These are phyloP conservation scores for Cryptoprocta ferox DNA, from an alignment of 2,797 vertebrate species.

Conservation along the genomic window DNA sequence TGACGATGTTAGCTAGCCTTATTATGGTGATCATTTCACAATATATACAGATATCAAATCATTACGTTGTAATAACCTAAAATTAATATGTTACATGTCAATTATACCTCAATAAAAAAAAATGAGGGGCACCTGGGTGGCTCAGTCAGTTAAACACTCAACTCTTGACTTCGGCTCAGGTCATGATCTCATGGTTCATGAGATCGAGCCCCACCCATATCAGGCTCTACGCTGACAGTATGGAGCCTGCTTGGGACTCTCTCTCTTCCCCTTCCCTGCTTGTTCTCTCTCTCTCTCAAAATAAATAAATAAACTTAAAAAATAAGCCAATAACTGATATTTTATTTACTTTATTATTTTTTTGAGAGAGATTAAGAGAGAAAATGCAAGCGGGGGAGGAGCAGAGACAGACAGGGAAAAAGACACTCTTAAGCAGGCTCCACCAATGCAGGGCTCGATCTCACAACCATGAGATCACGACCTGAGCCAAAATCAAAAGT, in stretches of 20 bases:
- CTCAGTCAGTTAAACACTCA: no score
- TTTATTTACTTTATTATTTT: neutral
- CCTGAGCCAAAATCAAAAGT: neutral
- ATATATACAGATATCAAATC: neutral
- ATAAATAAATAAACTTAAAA: no score
- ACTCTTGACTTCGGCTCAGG: no score
- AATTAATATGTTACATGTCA: neutral
- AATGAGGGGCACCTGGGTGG: neutral
- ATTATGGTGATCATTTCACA: neutral
- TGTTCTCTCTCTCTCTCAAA: no score
- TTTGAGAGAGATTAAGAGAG: neutral
- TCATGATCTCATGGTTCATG: no score
- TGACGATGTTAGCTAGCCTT: neutral
- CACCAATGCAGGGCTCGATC: neutral
- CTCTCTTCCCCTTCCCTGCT: no score
- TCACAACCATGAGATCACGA: neutral
- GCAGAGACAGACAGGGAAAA: neutral
- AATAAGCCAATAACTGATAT: neutral
- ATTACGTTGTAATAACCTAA: neutral
- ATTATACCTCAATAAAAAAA: neutral
- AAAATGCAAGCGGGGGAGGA: neutral
- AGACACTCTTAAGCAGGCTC: neutral
- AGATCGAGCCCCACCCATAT: no score
- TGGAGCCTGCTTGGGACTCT: no score
- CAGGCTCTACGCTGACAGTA: no score